Evolutionary conservation across 2,888 invertebrate species (phyloP).

Genomic region (Seira musarum): DNA sequence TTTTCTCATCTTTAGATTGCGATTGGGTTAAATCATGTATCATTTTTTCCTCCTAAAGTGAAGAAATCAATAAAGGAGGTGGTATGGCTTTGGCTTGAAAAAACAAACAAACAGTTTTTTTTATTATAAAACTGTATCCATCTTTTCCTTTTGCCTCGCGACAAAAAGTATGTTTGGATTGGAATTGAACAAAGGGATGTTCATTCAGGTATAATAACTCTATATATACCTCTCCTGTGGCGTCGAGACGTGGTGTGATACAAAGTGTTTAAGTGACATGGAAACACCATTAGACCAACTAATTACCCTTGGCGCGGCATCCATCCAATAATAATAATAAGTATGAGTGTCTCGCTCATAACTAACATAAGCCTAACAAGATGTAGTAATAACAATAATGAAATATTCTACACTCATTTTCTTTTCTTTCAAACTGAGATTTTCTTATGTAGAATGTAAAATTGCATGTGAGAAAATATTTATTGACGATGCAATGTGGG

Average conservation of each 20-base stretch:
- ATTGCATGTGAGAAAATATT: too few species aligned
- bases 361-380: too few species aligned
- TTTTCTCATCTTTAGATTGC: slow-evolving; percentile 27
- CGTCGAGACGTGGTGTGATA: slow-evolving; percentile 66
- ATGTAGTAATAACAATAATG: too few species aligned
- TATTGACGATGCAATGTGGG: not conserved
- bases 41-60: not conserved
- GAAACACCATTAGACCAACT: slow-evolving; percentile 70
- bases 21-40: too few species aligned
- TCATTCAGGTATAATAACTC: slow-evolving; percentile 44
- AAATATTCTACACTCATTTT: too few species aligned
- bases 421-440: too few species aligned
- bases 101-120: too few species aligned
- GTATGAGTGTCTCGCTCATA: not conserved
- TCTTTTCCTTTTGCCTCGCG: slow-evolving; percentile 47
- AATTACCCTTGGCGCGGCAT: slow-evolving; percentile 67
- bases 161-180: slow-evolving; percentile 35
- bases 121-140: too few species aligned
- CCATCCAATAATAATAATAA: slow-evolving; percentile 29
- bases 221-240: slow-evolving; percentile 62
- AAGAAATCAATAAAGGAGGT: not conserved
- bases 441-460: too few species aligned
- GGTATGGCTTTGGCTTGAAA: not conserved
- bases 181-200: too few species aligned
- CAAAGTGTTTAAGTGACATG: slow-evolving; percentile 69